phyloP scores from a whole-genome alignment of 2,113 vertebrate species.

The Thymallus thymallus region DNA sequence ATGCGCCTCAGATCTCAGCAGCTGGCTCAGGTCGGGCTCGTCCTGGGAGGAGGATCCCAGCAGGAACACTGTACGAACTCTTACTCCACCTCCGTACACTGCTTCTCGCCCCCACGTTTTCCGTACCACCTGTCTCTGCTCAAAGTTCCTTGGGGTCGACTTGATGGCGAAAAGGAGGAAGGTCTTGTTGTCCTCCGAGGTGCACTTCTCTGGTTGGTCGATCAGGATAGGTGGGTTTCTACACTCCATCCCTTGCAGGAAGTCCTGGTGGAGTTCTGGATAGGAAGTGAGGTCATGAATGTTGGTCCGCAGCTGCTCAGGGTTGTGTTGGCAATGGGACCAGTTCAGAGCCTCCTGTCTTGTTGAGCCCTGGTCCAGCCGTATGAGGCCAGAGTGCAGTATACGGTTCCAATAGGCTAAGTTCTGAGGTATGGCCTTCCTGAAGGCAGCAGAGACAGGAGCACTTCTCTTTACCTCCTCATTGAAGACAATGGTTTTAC shows the following conservation, averaged over 20 bases:
- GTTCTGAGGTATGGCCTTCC: conserved; percentile 50
- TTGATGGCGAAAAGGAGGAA: conserved; percentile 76
- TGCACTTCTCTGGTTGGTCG: conserved; percentile 71
- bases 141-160: conserved; percentile 65
- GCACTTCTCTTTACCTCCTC: too few species aligned
- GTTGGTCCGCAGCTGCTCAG: conserved; percentile 58
- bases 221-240: conserved; percentile 61
- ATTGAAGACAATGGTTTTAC: too few species aligned
- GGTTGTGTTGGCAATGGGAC: conserved; percentile 49
- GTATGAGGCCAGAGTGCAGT: conserved; percentile 41
- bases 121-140: conserved; percentile 67
- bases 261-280: conserved; percentile 51
- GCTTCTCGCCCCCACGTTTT: conserved; percentile 73
- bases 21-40: conserved; percentile 54
- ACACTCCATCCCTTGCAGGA: conserved; percentile 71
- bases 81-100: conserved; percentile 19
- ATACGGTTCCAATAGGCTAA: conserved; percentile 71
- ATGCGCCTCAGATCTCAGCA: conserved; percentile 67
- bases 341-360: background rate
- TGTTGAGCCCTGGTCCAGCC: background rate
- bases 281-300: conserved; percentile 67
- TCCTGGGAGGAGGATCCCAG: conserved; percentile 57
- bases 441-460: conserved; percentile 18
- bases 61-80: conserved; percentile 70
- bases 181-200: background rate